Conservation (phyloP, 2,113 vertebrate genomes). For the Maylandia zebra region DNA sequence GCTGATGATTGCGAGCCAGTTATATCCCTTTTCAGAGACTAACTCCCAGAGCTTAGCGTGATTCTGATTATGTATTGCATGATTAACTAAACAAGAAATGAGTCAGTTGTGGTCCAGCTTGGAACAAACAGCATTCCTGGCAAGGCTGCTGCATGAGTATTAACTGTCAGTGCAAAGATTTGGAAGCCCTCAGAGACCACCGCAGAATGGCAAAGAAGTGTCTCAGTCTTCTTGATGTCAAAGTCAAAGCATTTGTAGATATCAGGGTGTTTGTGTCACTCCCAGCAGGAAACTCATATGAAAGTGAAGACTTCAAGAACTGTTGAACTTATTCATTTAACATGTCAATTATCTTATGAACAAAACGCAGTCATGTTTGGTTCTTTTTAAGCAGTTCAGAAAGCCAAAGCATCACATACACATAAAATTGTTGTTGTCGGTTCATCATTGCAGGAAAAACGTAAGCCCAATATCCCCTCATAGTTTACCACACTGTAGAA, state of each 20-base stretch:
- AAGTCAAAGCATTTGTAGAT: neutral
- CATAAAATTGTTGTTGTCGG: neutral
- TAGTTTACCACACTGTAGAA: neutral
- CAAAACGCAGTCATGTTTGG: accelerated
- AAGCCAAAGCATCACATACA: neutral
- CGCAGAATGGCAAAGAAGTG: neutral
- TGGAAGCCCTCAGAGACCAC: neutral
- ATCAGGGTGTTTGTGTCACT: neutral
- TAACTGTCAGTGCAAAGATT: neutral
- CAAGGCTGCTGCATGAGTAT: slow-evolving; percentile 6
- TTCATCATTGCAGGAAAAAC: neutral
- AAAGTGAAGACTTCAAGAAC: neutral
- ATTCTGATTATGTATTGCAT: slow-evolving; percentile 43
- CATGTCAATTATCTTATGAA: neutral
- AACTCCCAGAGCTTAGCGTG: slow-evolving; percentile 38
- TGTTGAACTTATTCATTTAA: neutral
- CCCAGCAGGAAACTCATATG: neutral
- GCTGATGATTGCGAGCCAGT: slow-evolving; percentile 35
- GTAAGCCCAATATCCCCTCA: neutral
- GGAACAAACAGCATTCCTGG: slow-evolving; percentile 20
- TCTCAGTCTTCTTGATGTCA: neutral
- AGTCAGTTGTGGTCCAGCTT: neutral
- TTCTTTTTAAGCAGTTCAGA: neutral
- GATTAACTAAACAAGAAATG: slow-evolving; percentile 57
- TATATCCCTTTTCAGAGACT: slow-evolving; percentile 27